Conservation (phyloP, 2,888 invertebrate genomes). For the Nycteola revayana region DNA sequence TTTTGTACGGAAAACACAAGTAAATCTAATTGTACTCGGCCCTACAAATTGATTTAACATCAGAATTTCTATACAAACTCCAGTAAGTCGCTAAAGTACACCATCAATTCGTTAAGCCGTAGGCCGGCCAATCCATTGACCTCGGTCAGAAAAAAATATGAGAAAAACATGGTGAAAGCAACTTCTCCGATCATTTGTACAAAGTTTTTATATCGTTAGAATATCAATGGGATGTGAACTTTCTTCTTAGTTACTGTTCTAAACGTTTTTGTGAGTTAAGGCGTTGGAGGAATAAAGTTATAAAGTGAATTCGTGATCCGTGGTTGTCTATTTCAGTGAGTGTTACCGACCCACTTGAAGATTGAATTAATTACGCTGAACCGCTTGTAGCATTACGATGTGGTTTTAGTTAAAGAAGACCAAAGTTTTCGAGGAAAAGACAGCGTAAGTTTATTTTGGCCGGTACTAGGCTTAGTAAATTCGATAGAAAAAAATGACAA, state of each 20-base stretch:
- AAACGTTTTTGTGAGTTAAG: conserved; percentile 32
- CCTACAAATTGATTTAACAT: background rate
- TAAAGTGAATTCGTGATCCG: conserved; percentile 32
- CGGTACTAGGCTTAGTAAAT: too few species aligned
- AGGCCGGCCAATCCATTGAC: conserved; percentile 10
- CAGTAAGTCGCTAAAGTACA: conserved; percentile 11
- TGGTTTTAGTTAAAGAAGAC: conserved; percentile 5
- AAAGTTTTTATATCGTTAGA: conserved; percentile 34
- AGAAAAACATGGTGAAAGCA: conserved; percentile 20
- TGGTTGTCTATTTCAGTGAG: conserved; percentile 15
- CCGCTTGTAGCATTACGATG: conserved; percentile 18
- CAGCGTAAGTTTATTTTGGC: too few species aligned
- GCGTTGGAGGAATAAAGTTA: conserved; percentile 17
- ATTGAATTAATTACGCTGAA: conserved; percentile 28
- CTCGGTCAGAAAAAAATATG: conserved; percentile 14
- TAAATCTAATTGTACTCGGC: too few species aligned
- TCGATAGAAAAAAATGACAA: too few species aligned
- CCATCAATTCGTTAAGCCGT: conserved; percentile 10
- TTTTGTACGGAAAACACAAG: too few species aligned
- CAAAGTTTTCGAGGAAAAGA: background rate
- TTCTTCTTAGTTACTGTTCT: conserved; percentile 27
- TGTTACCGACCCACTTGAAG: conserved; percentile 11
- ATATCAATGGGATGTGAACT: conserved; percentile 35
- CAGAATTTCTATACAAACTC: background rate
- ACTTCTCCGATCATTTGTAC: conserved; percentile 17